Conservation (phyloP, 2,113 vertebrate genomes). For the Emydura subglobosa region DNA sequence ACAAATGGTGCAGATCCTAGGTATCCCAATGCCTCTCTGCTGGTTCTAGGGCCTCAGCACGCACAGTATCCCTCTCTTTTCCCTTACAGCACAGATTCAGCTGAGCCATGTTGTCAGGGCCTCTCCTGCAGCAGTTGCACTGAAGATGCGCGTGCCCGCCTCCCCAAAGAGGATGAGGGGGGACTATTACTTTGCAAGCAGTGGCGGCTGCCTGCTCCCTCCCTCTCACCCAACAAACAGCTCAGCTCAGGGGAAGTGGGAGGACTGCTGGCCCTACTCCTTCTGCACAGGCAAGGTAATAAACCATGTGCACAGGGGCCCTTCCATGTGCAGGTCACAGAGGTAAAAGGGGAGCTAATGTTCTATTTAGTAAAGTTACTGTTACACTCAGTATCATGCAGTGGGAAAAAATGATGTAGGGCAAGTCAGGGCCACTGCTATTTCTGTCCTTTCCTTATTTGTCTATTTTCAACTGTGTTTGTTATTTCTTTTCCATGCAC, state of each 20-base stretch:
- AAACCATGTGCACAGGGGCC: not conserved
- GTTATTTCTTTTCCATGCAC: not conserved
- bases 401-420: not conserved
- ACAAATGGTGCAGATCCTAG: not conserved
- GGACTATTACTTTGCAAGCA: not conserved
- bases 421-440: not conserved
- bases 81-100: not conserved
- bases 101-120: rapidly evolving
- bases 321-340: not conserved
- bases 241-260: not conserved
- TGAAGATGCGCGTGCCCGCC: not conserved
- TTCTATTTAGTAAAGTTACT: not conserved
- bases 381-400: not conserved
- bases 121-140: not conserved
- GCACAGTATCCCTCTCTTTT: not conserved
- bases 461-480: not conserved
- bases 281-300: not conserved
- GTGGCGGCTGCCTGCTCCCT: not conserved
- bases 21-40: not conserved
- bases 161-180: not conserved
- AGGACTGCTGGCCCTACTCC: not conserved
- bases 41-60: rapidly evolving
- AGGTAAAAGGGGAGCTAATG: not conserved
- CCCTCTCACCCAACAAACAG: not conserved
- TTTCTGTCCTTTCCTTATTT: not conserved